Base-by-base conservation (phyloP, 2,113 vertebrate species). In the Balaenoptera acutorostrata region DNA sequence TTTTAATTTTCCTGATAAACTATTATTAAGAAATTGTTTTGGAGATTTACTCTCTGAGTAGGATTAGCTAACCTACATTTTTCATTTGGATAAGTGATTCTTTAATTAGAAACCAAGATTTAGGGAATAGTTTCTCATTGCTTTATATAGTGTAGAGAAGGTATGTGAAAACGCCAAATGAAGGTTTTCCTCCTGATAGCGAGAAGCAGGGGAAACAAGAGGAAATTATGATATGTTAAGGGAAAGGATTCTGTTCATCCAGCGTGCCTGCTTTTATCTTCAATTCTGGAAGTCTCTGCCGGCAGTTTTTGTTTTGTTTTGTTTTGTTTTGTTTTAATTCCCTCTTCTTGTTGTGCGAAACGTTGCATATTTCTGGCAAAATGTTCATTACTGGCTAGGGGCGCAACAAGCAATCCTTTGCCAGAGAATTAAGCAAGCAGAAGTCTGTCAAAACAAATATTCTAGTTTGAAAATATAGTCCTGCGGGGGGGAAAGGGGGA, bases 1-100 rank as follows among this genome's bases (percentile, higher is more conserved):
- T 97, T 98, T 98, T 94, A 96, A 96, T 97, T 97, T 98, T 96
- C 90, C 52, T 91, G 96, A 94, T 96, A 95, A 97, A 97, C 97
- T 98, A 52, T 98, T 97, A 97, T 98, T 98, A 98, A 97, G 97
- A 98, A 97, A 97, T 97, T 98, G 96, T 96, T 98, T 96, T 93
- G 92, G 92, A 98, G 98, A 98, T 97, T 97, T 97, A 93, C 91
- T 95, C 81, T 80, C 81, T 75, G 97, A 93, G 96, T 95, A 92
- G 95, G 96, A 97, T 98, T 97, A 97, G 83, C 86, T 96, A 94
- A 95, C 96, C 72, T 96, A 74, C 91, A 88, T 97, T 94, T 96
- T 95, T 95, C 77, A 95, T 89, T 17, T 94, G 89, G 86, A 78
- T 96, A 97, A 97, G 92, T 80, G 77, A 71, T 88, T 96, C 55